phyloP scores from a whole-genome alignment of 2,888 invertebrate genomes.

The Caradrina clavipalpis region DNA sequence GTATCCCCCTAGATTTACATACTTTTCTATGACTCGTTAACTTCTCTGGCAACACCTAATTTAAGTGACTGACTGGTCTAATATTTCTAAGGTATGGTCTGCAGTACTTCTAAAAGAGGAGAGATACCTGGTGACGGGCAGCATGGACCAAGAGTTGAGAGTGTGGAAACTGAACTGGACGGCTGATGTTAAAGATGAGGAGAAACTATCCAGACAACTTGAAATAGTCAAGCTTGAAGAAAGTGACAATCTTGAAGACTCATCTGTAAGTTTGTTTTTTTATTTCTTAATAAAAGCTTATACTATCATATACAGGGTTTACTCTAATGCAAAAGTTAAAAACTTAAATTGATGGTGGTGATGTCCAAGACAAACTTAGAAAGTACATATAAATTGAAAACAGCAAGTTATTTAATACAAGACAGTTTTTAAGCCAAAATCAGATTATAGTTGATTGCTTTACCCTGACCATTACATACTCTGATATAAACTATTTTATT shows the following conservation, averaged over 20 bases:
- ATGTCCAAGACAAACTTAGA: too few species aligned
- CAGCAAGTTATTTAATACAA: too few species aligned
- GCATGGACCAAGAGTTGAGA: constrained; percentile 95
- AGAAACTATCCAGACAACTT: constrained; percentile 85
- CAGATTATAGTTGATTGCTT: too few species aligned
- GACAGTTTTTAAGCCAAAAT: too few species aligned
- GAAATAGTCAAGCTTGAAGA: constrained; percentile 90
- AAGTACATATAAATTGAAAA: too few species aligned
- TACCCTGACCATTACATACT: too few species aligned
- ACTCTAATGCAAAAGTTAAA: too few species aligned
- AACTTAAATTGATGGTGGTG: too few species aligned
- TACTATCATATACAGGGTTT: too few species aligned
- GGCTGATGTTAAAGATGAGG: constrained; percentile 87
- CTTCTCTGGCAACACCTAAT: not conserved
- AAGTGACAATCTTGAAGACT: constrained; percentile 89
- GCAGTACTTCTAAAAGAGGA: constrained; percentile 95
- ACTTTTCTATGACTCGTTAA: not conserved
- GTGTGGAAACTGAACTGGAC: constrained; percentile 95
- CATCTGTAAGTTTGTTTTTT: constrained; percentile 90
- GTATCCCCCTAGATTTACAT: too few species aligned
- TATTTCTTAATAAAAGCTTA: too few species aligned
- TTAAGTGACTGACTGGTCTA: not conserved
- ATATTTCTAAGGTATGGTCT: constrained; percentile 94
- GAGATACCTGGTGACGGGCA: constrained; percentile 96
- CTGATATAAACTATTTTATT: too few species aligned